Base-by-base conservation (phyloP, 1,140 invertebrate genomes). In the Pristionchus pacificus region DNA sequence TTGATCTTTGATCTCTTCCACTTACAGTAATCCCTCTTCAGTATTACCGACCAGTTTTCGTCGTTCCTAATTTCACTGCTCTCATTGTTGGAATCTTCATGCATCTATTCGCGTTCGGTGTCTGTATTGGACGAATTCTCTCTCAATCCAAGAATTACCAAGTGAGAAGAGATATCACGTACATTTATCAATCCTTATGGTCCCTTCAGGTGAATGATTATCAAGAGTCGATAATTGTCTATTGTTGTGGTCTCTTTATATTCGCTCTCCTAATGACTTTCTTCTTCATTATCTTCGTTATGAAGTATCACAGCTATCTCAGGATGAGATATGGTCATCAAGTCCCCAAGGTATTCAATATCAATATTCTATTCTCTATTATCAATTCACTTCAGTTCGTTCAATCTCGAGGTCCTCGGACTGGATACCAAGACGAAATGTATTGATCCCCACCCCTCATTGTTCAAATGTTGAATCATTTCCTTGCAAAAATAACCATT, bases 31-130 rank as follows among this genome's bases (percentile, higher is more conserved):
- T n/a, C 19, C 38, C 19, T 49, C 38, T 49, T 49, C 38, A 49
- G 60, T 72, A 72, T 27, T 72, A 72, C 58, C 70, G 70, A 14
- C 70, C 70, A 1, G 70, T 72, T 24, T 72, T 72, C 62, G 70
- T 72, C 24, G 65, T 72, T 33, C 70, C 70, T 2, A 72, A 72
- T 27, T 72, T 67, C 65, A 72, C 70, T 2, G 70, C 70, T 60
- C 58, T 72, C 1, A 59, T 72, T 27, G 59, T 66, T 31, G 70
- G 70, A 60, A 49, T 59, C 13, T 67, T 72, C 59, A 72, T 72
- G 70, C 66, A 66, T 61, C 24, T 66, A 25, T 24, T 72, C 15
- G 70, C 63, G 27, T 72, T 72, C 61, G 70, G 38, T 67, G 62
- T 65, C 30, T 58, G 58, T 61, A 19, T 72, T 2, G 57, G 66